Evolutionary conservation across 2,113 vertebrate species (phyloP), one percentile per base, ranked within the genome.

Genomic region (Cavia aperea): DNA sequence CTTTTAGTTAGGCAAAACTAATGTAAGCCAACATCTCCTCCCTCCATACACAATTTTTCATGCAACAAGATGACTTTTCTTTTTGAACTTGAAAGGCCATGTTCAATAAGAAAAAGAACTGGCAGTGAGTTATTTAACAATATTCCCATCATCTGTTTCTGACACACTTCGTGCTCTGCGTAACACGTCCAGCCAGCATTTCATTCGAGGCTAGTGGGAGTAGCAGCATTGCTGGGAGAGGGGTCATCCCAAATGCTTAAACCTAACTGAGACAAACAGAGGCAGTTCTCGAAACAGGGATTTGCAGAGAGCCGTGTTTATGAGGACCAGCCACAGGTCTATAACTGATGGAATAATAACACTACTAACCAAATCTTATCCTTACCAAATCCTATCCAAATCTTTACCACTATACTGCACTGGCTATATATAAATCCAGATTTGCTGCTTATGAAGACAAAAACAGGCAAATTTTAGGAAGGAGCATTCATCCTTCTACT

Each of bases 331-430:
- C n/a, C 10, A 68, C 87, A 86, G 46, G 26, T 82, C 6, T 63
- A 33, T 81, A 86, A 66, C 10, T 86, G 62, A 18, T 95, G 36
- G 88, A 95, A 82, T 33, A 94, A 79, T 81, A 46, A 82, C 91
- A 90, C 49, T 56, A 73, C 51, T 58, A 83, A 58, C 26, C 19
- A 46, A 4, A 26, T 93, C 86, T n/a, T 85, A 54, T 43, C 73
- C 31, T 39, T 39, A 58, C 26, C 19, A 46, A 4, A 26, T 93
- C 86, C 43, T 85, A 54, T 43, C 73, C 31, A 68, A 77, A 58
- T 66, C 18, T 85, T 29, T 87, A 9, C 49, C 54, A 49, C 63
- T 62, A 5, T 33, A 49, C 18, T 54, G 29, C 3, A 60, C 7
- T 86, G 29, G 86, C 49, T 36, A 43, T 4, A 4, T 82, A 43